Evolutionary conservation across 2,888 invertebrate species (phyloP).

Genomic region (Antheraea yamamai): DNA sequence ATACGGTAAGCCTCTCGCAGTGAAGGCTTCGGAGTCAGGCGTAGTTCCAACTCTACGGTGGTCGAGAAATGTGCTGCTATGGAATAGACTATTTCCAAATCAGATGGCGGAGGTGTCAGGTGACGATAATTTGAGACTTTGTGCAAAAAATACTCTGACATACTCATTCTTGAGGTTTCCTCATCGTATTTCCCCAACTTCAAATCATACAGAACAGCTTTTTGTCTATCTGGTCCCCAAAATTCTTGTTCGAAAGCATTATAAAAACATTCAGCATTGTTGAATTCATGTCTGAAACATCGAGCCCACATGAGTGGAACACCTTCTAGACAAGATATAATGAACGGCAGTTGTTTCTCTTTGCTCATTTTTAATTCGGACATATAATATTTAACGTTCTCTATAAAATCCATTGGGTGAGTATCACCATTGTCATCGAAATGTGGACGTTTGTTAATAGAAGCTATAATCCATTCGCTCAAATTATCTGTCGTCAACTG

Average conservation of each 20-base stretch:
- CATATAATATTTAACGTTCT: slow-evolving; percentile 69
- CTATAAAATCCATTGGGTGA: slow-evolving; percentile 76
- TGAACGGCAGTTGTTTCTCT: slow-evolving; percentile 69
- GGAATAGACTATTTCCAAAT: slow-evolving; percentile 75
- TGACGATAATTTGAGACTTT: slow-evolving; percentile 76
- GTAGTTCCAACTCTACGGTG: slow-evolving; percentile 72
- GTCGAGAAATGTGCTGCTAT: slow-evolving; percentile 75
- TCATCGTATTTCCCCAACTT: slow-evolving; percentile 75
- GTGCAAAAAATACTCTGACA: slow-evolving; percentile 76
- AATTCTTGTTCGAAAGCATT: slow-evolving; percentile 73
- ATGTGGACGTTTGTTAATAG: slow-evolving; percentile 68
- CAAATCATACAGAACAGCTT: slow-evolving; percentile 72
- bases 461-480: slow-evolving; percentile 70
- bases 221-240: slow-evolving; percentile 74
- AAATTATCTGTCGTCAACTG: slow-evolving; percentile 66
- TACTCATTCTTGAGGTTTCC: slow-evolving; percentile 58
- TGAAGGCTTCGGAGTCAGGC: slow-evolving; percentile 73
- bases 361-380: slow-evolving; percentile 65
- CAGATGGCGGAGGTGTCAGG: slow-evolving; percentile 72
- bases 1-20: slow-evolving; percentile 73
- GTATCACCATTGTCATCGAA: slow-evolving; percentile 71
- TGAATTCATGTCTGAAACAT: slow-evolving; percentile 70
- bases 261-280: slow-evolving; percentile 62
- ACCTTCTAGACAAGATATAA: slow-evolving; percentile 73
- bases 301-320: slow-evolving; percentile 76